Evolutionary conservation across 1,140 invertebrate genomes (phyloP), one percentile per base, ranked within the genome.

Genomic region (Gryon sp.): DNA sequence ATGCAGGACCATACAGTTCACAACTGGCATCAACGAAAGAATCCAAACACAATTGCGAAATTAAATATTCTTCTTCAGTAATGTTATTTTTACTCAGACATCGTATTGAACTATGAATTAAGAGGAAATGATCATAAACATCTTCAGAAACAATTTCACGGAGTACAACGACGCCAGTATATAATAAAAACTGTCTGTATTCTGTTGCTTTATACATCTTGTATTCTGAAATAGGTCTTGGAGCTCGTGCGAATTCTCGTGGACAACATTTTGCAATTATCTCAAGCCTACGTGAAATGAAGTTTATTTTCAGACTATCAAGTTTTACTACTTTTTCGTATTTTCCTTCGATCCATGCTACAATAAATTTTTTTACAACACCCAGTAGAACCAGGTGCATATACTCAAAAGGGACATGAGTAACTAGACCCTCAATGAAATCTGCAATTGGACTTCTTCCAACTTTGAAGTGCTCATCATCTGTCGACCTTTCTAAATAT

Each of bases 141-240:
- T 59, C 26, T 19, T n/a, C 7, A 5, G 4, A 7, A 2, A 62
- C 12, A 11, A 68, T 50, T 24, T 40, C 55, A 8, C 15, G 14
- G 4, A 69, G 36, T 7, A 52, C 46, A 26, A 65, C 46, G 14
- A 53, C 32, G 0, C 52, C 53, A 4, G 32, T 76, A 15, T 76
- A 76, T 4, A 69, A 11, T 1, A 76, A 16, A 12, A 76, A 41
- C 14, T 68, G 57, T 28, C 59, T 43, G 19, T 50, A 59, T 28
- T 65, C 74, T 14, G 74, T 70, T 12, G 68, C 69, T 68, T 78
- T 78, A 11, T 59, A 74, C 1, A 50, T 43, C 4, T 6, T 12
- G 57, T 50, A 73, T 20, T 68, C 22, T 16, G 18, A 8, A 6
- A 59, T 59, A 18, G 19, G 6, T 19, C 20, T 18, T 14, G 36